These are phyloP conservation scores for Reinhardtius hippoglossoides DNA, from an alignment of 2,113 vertebrate species.

Conservation along the genomic window DNA sequence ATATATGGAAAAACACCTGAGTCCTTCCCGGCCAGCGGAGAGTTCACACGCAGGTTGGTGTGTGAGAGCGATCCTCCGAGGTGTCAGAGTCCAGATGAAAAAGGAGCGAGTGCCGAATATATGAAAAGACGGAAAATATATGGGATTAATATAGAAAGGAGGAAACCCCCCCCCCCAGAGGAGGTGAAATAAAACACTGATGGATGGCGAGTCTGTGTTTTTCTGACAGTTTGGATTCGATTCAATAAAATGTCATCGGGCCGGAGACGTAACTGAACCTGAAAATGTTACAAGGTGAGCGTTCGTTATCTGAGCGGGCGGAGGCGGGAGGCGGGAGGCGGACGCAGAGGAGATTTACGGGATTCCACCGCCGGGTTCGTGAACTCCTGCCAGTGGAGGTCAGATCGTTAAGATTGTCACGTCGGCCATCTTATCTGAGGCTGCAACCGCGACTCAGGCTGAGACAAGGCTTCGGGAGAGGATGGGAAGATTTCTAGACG, in stretches of 20 bases:
- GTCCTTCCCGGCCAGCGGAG: conserved; percentile 64
- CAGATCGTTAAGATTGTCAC: not conserved
- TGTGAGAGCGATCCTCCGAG: conserved; percentile 20
- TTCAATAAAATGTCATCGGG: not conserved
- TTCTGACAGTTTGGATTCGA: not conserved
- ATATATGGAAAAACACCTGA: conserved; percentile 72
- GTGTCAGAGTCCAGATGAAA: conserved; percentile 24
- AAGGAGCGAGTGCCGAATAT: conserved; percentile 29
- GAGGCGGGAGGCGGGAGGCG: not conserved
- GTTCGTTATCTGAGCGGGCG: not conserved
- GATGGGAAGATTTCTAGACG: no score
- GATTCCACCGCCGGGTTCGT: not conserved
- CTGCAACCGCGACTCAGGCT: not conserved
- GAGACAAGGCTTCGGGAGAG: no score
- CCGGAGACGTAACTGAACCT: not conserved
- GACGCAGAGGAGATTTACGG: not conserved
- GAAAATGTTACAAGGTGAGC: not conserved
- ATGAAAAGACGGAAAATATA: conserved; percentile 32
- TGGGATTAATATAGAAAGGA: conserved; percentile 8
- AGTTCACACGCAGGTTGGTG: conserved; percentile 71
- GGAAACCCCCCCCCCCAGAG: no score
- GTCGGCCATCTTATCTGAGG: conserved; percentile 21
- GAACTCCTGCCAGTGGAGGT: conserved; percentile 1
- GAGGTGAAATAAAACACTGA: conserved; percentile 3
- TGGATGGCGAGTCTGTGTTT: not conserved